Conservation (phyloP, 2,797 vertebrate genomes). For the Sciurus carolinensis region DNA sequence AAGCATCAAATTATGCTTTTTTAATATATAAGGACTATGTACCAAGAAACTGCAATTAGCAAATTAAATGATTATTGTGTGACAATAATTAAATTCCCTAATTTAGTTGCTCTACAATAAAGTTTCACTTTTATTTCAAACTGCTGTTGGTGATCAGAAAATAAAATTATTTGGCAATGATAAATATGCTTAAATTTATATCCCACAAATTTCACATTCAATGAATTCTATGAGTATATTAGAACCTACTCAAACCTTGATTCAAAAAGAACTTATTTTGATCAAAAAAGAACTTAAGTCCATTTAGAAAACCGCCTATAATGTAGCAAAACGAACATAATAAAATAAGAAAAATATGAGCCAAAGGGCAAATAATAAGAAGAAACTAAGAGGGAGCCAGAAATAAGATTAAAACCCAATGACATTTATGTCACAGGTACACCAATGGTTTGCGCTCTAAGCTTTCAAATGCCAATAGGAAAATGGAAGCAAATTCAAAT, state of each 20-base stretch:
- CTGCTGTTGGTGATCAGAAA: conserved; percentile 41
- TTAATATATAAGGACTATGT: conserved; percentile 52
- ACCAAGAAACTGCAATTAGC: conserved; percentile 60
- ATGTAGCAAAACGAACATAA: conserved; percentile 28
- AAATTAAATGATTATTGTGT: conserved; percentile 61
- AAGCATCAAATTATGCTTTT: conserved; percentile 44
- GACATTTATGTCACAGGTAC: neutral
- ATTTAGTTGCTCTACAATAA: conserved; percentile 45
- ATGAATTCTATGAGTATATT: neutral
- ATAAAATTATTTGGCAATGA: conserved; percentile 43
- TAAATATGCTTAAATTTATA: conserved; percentile 56
- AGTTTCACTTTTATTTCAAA: conserved; percentile 67
- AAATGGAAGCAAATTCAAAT: conserved; percentile 66
- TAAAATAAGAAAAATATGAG: conserved; percentile 24
- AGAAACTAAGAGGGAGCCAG: conserved; percentile 16
- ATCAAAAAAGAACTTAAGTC: conserved; percentile 21
- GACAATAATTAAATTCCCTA: conserved; percentile 61
- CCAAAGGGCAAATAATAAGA: conserved; percentile 35
- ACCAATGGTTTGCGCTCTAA: conserved; percentile 37
- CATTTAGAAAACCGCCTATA: conserved; percentile 1
- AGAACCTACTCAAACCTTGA: neutral
- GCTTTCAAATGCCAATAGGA: conserved; percentile 36
- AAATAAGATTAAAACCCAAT: conserved; percentile 39
- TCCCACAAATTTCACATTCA: conserved; percentile 25
- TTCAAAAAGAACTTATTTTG: conserved; percentile 50